Conservation (phyloP, 2,888 invertebrate genomes). For the Thumatha senex region DNA sequence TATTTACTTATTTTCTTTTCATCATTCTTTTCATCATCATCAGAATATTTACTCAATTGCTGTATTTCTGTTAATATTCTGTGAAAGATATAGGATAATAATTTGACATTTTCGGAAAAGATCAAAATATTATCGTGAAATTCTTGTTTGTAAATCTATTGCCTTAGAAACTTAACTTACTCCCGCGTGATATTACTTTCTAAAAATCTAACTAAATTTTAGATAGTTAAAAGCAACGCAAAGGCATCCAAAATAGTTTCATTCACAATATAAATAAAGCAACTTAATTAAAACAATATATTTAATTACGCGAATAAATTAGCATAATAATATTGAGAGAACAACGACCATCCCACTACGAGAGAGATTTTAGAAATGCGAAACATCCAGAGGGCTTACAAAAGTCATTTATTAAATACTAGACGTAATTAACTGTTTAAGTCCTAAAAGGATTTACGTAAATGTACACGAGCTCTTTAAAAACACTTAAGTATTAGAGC, state of each 20-base stretch:
- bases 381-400: background rate
- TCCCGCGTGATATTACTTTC: too few species aligned
- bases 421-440: constrained; percentile 2
- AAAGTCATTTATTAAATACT: constrained; percentile 5
- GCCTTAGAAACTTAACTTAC: too few species aligned
- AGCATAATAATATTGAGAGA: constrained; percentile 7
- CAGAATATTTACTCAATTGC: too few species aligned
- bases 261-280: constrained; percentile 2
- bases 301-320: constrained; percentile 8
- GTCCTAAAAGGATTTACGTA: constrained; percentile 2
- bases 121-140: too few species aligned
- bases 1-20: too few species aligned
- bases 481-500: background rate
- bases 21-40: too few species aligned
- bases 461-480: background rate
- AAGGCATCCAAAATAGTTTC: background rate
- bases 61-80: too few species aligned
- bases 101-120: too few species aligned
- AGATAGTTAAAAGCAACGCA: too few species aligned
- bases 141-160: too few species aligned
- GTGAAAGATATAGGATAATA: too few species aligned
- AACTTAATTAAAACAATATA: constrained; percentile 10
- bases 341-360: constrained; percentile 4
- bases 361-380: constrained; percentile 3
- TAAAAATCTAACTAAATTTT: too few species aligned